Evolutionary conservation across 2,113 vertebrate genomes (phyloP), one percentile per base, ranked within the genome.

Genomic region (Melanocharis versteri): DNA sequence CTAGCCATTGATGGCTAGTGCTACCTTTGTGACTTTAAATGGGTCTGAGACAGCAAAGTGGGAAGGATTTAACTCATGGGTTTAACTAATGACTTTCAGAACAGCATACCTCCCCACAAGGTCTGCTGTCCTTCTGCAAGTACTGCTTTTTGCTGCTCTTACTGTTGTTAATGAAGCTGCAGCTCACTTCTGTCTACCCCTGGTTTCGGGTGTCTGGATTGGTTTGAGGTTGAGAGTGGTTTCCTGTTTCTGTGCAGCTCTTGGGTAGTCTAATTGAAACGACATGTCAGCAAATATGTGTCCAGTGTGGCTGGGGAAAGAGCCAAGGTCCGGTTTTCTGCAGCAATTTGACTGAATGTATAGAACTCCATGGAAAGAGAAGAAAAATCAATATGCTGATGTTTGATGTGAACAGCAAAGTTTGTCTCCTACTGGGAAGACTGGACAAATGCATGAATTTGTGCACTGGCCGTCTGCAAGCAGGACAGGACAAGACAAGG

Each of bases 171-270:
- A 96, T 87, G 96, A 97, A 91, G 64, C 93, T 84, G 90, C 90
- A 95, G 96, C 94, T 81, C 15, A 10, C 89, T 80, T 66, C 97
- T 96, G 97, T 97, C 98, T 98, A 97, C 97, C 95, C 96, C 96
- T 86, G 93, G 97, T 98, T 98, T 98, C 98, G 98, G 97, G 97
- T 94, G 97, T 98, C 98, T 98, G 98, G 97, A 89, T 82, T 96
- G 97, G 96, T 97, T 98, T 98, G 98, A 98, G 98, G 96, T 98
- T 97, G 96, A 57, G 24, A 94, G 96, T 20, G 97, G 97, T 98
- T 98, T 98, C 98, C 98, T 98, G 97, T 98, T 97, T 97, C 97
- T 97, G 83, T 92, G 96, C 89, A 91, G 96, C 96, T 96, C 96
- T 95, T 96, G 96, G 93, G 94, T 82, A 96, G 96, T 78, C 92